Base-by-base conservation (phyloP, 2,888 invertebrate species). In the Flexamia atlantica region DNA sequence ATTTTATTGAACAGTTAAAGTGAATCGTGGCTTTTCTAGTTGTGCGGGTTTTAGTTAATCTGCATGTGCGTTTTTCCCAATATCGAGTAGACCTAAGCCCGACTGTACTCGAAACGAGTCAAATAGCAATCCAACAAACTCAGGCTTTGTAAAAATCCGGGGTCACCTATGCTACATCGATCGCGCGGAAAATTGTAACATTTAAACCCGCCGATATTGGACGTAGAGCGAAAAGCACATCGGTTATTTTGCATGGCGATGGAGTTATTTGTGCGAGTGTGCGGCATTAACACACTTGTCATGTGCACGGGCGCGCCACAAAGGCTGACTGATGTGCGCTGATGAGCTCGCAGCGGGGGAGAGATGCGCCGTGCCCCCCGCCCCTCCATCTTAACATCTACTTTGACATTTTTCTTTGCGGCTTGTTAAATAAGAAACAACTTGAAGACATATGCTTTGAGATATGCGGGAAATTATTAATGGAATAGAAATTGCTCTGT, bases 321-420 rank as follows among this genome's bases (percentile, higher is more conserved):
- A 81, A 64, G 81, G 23, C 12, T 81, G 81, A 81, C 64, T 81
- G 81, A 81, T 81, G 81, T 30, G 28, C 17, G 17, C 46, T 81
- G 81, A 81, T 81, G 46, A 81, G 64, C 32, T 80, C 81, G 5
- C 81, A 23, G 42, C 81, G 42, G 68, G 81, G 40, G 64, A 20
- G 42, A 36, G 57, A 30, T 40, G 40, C 64, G 46, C 23, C 60
- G 17, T n/a, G 0, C 25, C 81, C 60, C 36, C 64, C 20, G 23
- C 53, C 42, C 46, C 40, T 50, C 28, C 42, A 53, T 64, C 64
- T 64, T 64, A 64, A 64, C 64, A 64, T 64, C 30, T 64, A 28
- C 28, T 64, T 64, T 64, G 64, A 64, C 64, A 64, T 64, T 64
- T 53, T 64, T 64, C 64, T 64, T 28, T 12, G 64, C 64, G 57